Evolutionary conservation across 2,888 invertebrate genomes (phyloP).

Genomic region (Pristionchus fissidentatus): DNA sequence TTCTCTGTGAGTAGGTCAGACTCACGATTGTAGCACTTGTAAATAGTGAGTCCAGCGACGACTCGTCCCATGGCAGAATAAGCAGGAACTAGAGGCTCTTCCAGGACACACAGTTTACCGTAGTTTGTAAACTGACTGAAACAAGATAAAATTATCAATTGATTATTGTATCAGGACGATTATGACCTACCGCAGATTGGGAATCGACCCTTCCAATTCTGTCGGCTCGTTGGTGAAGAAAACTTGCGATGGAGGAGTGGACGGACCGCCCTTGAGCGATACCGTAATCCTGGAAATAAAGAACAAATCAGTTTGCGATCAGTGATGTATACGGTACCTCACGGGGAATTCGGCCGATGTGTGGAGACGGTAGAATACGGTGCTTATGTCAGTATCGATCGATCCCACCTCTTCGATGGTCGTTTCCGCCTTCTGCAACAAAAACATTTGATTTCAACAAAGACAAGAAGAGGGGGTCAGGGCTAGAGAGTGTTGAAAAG

Average conservation of each 20-base stretch:
- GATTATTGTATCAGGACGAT: not conserved
- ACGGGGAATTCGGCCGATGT: constrained; percentile 62
- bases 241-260: constrained; percentile 60
- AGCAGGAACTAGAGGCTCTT: constrained; percentile 64
- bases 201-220: constrained; percentile 62
- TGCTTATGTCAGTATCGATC: constrained; percentile 60
- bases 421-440: constrained; percentile 55
- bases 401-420: constrained; percentile 62
- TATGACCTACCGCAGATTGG: constrained; percentile 51
- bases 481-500: no score
- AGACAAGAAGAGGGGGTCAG: no score
- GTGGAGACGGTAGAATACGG: constrained; percentile 59
- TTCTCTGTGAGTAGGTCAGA: not conserved
- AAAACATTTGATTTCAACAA: no score
- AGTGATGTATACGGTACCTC: constrained; percentile 48
- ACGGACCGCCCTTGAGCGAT: constrained; percentile 59
- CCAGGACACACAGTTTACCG: constrained; percentile 65
- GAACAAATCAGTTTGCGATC: not conserved
- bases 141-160: not conserved
- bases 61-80: constrained; percentile 69
- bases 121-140: constrained; percentile 61
- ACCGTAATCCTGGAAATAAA: constrained; percentile 57
- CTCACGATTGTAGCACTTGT: constrained; percentile 64
- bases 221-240: constrained; percentile 56
- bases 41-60: constrained; percentile 57